These are phyloP conservation scores for Drosophila melanica DNA, from an alignment of 1,140 invertebrate species.

Conservation along the genomic window DNA sequence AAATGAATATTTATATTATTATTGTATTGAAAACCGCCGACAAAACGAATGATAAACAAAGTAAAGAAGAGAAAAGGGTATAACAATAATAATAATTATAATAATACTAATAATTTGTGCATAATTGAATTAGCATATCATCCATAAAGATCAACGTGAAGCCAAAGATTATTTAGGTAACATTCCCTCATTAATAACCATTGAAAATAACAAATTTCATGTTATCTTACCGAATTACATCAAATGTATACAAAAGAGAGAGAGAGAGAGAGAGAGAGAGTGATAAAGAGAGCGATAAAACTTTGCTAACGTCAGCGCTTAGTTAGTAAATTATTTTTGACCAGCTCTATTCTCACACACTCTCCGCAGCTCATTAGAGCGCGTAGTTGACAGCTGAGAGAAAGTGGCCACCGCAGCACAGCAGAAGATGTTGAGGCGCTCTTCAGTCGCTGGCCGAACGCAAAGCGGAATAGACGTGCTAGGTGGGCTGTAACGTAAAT, in stretches of 20 bases:
- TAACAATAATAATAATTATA: too few species aligned
- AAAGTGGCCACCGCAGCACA: conserved; percentile 7
- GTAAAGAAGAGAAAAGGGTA: too few species aligned
- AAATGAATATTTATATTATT: too few species aligned
- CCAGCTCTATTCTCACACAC: conserved; percentile 1
- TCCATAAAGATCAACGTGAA: too few species aligned
- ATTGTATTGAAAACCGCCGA: too few species aligned
- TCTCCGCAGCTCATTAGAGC: conserved; percentile 17
- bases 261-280: neutral
- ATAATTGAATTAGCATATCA: too few species aligned
- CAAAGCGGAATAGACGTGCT: conserved; percentile 19
- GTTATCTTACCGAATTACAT: conserved; percentile 11
- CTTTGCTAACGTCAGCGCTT: conserved; percentile 2
- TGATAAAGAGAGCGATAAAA: neutral
- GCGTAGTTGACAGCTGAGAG: conserved; percentile 1
- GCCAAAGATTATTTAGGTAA: too few species aligned
- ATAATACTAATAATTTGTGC: too few species aligned
- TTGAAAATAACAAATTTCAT: neutral
- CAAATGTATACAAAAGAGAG: conserved; percentile 19
- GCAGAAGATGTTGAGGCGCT: neutral
- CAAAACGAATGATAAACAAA: too few species aligned
- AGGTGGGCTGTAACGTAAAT: neutral
- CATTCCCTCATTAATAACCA: neutral
- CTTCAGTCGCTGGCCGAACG: conserved; percentile 48
- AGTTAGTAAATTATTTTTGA: conserved; percentile 3